Conservation (phyloP, 2,888 invertebrate species). For the Vesta saturnalis region DNA sequence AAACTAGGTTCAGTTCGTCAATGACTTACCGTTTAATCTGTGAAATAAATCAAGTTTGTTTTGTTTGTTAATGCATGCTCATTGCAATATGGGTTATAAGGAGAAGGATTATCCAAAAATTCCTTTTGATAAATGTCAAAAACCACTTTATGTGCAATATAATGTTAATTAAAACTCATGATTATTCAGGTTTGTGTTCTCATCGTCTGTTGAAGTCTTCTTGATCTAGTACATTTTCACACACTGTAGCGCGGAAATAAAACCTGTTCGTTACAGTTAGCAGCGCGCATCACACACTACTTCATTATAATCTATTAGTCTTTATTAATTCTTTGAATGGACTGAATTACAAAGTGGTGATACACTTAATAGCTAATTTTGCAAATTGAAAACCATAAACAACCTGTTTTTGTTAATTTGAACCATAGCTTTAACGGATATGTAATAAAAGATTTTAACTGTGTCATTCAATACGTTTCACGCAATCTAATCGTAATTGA, state of each 20-base stretch:
- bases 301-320: conserved; percentile 24
- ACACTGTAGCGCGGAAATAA: conserved; percentile 41
- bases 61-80: too few species aligned
- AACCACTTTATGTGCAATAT: too few species aligned
- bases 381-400: not conserved
- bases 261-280: conserved; percentile 42
- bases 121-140: too few species aligned
- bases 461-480: too few species aligned
- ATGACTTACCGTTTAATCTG: too few species aligned
- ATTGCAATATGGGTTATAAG: too few species aligned
- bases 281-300: conserved; percentile 38
- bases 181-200: conserved; percentile 37
- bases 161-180: not conserved
- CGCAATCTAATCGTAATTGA: too few species aligned
- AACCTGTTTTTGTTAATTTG: not conserved
- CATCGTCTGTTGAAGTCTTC: conserved; percentile 33
- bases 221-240: conserved; percentile 37
- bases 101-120: too few species aligned
- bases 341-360: conserved; percentile 19
- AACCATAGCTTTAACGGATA: not conserved
- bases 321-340: conserved; percentile 31
- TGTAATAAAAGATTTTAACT: too few species aligned
- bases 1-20: too few species aligned
- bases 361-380: conserved; percentile 7
- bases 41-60: too few species aligned